These are phyloP conservation scores for Neodon shergylaensis DNA, from an alignment of 2,113 vertebrate species.

Conservation along the genomic window DNA sequence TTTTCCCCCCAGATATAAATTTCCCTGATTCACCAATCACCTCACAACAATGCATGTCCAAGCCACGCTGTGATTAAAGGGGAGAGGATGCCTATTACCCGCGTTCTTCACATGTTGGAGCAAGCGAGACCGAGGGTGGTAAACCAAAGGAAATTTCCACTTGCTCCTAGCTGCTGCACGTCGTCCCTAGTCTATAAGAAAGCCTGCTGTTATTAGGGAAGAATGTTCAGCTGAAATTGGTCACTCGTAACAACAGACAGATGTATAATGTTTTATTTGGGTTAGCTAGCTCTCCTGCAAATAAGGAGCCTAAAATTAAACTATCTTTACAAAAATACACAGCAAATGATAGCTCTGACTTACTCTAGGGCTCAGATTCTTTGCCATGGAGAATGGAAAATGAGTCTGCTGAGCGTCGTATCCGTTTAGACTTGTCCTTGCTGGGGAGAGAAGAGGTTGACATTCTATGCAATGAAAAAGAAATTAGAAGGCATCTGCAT, in stretches of 20 bases:
- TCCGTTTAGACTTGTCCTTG: conserved; percentile 80
- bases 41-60: conserved; percentile 63
- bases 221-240: conserved; percentile 63
- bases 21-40: conserved; percentile 59
- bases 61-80: conserved; percentile 70
- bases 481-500: background rate
- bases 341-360: conserved; percentile 68
- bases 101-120: conserved; percentile 60
- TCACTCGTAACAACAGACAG: conserved; percentile 75
- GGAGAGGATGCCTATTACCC: conserved; percentile 63
- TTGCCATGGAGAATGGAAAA: conserved; percentile 81
- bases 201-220: conserved; percentile 70
- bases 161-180: background rate
- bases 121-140: conserved; percentile 51
- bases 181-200: conserved; percentile 66
- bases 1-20: conserved; percentile 28
- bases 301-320: conserved; percentile 70
- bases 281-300: conserved; percentile 66
- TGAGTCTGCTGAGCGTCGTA: conserved; percentile 1
- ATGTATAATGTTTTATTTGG: conserved; percentile 78
- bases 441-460: conserved; percentile 12
- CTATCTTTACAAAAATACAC: conserved; percentile 61
- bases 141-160: conserved; percentile 77
- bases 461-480: conserved; percentile 15
- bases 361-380: conserved; percentile 60